Percentiles rank a stretch among this genome's conserved stretches.
Conservation (phyloP, 2,888 invertebrate species). For the Ophion ellenae region DNA sequence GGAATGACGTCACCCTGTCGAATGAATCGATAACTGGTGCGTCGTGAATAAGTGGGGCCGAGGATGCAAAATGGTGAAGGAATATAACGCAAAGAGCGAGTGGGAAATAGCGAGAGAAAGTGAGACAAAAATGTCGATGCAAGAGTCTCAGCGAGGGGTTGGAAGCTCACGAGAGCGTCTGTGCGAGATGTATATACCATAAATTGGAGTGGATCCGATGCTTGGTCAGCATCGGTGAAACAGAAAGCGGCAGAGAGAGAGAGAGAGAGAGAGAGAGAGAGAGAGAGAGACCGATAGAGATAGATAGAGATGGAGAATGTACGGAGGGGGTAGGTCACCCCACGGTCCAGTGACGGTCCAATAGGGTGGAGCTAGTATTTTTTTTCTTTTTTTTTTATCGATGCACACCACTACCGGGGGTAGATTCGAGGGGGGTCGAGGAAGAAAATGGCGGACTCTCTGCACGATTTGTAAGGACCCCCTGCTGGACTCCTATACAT, state of each 20-base stretch:
- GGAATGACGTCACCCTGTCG: constrained; percentile 70
- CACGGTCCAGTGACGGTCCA: constrained; percentile 79
- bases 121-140: constrained; percentile 72
- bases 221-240: constrained; percentile 81
- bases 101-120: constrained; percentile 36
- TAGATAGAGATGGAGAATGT: constrained; percentile 61
- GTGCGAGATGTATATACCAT: constrained; percentile 68
- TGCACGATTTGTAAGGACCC: constrained; percentile 36
- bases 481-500: constrained; percentile 42
- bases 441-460: constrained; percentile 79
- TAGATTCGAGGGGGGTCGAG: constrained; percentile 72
- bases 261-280: neutral
- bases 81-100: neutral
- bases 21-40: constrained; percentile 73
- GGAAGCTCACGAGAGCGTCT: constrained; percentile 65
- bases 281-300: constrained; percentile 7
- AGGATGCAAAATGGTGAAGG: constrained; percentile 64
- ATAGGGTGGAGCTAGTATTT: constrained; percentile 77
- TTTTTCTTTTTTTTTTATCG: constrained; percentile 75
- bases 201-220: constrained; percentile 81
- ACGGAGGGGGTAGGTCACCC: constrained; percentile 79
- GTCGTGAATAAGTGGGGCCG: constrained; percentile 68
- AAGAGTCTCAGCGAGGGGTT: constrained; percentile 69
- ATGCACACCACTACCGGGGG: constrained; percentile 75
- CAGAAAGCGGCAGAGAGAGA: constrained; percentile 60